Percentiles rank a stretch among this genome's conserved stretches.
These are phyloP conservation scores for Sycobia sp. DNA, from an alignment of 1,140 invertebrate species.

Conservation along the genomic window DNA sequence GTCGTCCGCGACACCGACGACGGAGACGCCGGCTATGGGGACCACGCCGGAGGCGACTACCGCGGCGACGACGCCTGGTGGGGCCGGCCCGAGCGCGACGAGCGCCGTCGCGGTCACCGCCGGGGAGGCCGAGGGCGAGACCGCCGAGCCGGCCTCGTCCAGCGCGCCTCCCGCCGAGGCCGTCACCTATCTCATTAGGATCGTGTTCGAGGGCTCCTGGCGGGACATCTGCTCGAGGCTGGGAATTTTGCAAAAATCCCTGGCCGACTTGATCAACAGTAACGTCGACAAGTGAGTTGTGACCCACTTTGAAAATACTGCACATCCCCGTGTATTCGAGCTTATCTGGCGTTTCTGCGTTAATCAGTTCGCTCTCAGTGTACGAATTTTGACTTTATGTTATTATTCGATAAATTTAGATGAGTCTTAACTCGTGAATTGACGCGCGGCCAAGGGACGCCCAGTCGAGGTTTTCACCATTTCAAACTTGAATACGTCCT, in stretches of 20 bases:
- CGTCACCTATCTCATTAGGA: slow-evolving; percentile 46
- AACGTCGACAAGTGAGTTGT: slow-evolving; percentile 46
- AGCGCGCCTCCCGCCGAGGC: slow-evolving; percentile 36
- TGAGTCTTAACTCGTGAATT: too few relatives aligned
- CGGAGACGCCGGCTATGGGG: neutral
- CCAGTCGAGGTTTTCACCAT: too few relatives aligned
- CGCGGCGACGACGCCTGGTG: neutral
- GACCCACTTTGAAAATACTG: neutral
- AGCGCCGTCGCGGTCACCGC: too few relatives aligned
- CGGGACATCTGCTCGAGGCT: slow-evolving; percentile 48
- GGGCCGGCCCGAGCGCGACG: neutral
- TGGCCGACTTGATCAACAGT: slow-evolving; percentile 44
- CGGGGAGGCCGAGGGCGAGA: neutral
- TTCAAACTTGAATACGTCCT: too few relatives aligned
- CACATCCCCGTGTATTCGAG: too few relatives aligned
- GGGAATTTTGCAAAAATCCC: slow-evolving; percentile 36
- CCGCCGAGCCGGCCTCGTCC: neutral
- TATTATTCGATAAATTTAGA: too few relatives aligned
- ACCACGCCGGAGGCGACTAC: neutral
- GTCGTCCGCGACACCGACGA: neutral
- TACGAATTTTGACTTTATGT: too few relatives aligned
- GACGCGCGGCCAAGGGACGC: too few relatives aligned
- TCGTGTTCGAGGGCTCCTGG: slow-evolving; percentile 47
- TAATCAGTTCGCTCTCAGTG: too few relatives aligned
- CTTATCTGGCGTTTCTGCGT: too few relatives aligned